Percentiles rank a stretch among this genome's conserved stretches.
Evolutionary conservation across 2,888 invertebrate genomes (phyloP).

Genomic region (Diachrysia chrysitis): DNA sequence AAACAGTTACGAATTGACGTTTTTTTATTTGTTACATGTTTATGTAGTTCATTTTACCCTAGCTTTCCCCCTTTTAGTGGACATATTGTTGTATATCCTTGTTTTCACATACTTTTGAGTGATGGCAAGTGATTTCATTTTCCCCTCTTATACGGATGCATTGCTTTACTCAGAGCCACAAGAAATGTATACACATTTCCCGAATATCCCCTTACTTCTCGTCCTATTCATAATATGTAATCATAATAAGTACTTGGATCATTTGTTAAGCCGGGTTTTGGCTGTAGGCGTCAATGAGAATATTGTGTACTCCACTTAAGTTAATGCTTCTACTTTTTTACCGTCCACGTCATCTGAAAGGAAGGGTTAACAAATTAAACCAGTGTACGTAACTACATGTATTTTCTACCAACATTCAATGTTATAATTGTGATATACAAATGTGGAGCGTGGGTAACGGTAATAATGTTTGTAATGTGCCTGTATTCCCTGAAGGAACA

Average conservation of each 20-base stretch:
- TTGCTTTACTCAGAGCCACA: constrained; percentile 20
- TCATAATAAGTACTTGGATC: constrained; percentile 47
- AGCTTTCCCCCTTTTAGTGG: not conserved
- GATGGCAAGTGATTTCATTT: not conserved
- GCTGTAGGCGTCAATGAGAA: constrained; percentile 33
- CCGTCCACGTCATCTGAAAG: constrained; percentile 10
- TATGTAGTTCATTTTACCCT: not conserved
- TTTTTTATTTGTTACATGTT: not conserved
- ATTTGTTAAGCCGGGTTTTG: constrained; percentile 47
- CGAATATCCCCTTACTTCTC: constrained; percentile 29
- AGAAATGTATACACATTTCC: constrained; percentile 30
- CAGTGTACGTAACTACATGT: not conserved
- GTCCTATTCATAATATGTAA: constrained; percentile 49
- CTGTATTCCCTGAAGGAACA: not conserved
- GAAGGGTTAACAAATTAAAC: constrained; percentile 4
- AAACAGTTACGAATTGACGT: not conserved
- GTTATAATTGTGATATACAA: not conserved
- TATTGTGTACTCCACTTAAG: constrained; percentile 30
- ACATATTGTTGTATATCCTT: not conserved
- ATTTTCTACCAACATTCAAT: not conserved
- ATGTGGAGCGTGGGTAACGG: not conserved
- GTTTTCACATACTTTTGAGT: constrained; percentile 3
- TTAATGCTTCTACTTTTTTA: constrained; percentile 32
- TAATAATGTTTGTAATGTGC: not conserved
- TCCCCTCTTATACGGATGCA: constrained; percentile 12